Percentiles rank a stretch among this genome's conserved stretches.
Evolutionary conservation across 2,113 vertebrate species (phyloP).

Genomic region (Hippoglossus stenolepis): DNA sequence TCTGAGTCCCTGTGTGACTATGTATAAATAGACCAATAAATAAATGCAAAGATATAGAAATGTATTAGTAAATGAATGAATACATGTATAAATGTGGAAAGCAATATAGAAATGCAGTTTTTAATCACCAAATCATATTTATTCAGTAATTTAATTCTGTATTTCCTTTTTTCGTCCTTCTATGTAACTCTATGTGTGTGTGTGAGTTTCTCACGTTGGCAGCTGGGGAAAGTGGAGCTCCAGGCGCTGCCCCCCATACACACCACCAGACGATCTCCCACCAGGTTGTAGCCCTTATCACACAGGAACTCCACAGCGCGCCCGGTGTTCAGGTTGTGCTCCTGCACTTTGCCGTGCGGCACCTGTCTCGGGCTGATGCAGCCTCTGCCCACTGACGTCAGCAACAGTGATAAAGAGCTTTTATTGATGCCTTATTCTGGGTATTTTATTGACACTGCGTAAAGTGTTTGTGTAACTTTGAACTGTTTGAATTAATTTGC

Average conservation of each 20-base stretch:
- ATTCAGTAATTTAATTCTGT: no score
- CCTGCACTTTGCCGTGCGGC: conserved; percentile 84
- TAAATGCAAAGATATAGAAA: no score
- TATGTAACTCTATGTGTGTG: neutral
- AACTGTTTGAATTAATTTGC: no score
- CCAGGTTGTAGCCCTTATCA: conserved; percentile 87
- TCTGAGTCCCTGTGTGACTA: no score
- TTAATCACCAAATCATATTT: no score
- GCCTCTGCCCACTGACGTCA: conserved; percentile 58
- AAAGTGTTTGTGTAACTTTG: no score
- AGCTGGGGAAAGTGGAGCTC: conserved; percentile 88
- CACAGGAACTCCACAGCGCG: conserved; percentile 87
- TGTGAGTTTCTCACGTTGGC: conserved; percentile 87
- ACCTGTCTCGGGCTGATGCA: conserved; percentile 84
- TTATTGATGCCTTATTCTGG: neutral
- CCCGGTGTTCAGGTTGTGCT: conserved; percentile 85
- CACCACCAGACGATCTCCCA: conserved; percentile 83
- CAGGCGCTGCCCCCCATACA: conserved; percentile 88
- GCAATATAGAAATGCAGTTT: no score
- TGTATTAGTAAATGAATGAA: neutral
- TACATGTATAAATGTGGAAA: neutral
- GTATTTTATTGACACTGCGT: neutral
- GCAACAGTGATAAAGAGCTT: neutral
- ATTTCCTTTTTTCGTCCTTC: neutral
- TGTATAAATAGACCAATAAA: no score